phyloP scores from a whole-genome alignment of 2,797 vertebrate genomes.

The Denticeps clupeoides region DNA sequence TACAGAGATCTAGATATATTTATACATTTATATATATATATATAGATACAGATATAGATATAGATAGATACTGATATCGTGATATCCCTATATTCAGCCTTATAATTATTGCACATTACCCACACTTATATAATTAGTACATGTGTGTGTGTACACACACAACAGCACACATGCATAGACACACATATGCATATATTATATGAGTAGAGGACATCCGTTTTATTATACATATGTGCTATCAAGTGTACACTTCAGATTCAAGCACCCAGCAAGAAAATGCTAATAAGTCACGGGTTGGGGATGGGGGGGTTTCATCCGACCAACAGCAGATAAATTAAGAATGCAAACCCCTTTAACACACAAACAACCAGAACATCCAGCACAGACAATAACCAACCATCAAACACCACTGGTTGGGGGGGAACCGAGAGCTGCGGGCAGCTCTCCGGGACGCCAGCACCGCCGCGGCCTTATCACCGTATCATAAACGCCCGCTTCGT shows the following conservation, averaged over 20 bases:
- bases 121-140: no score
- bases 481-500: no score
- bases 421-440: neutral
- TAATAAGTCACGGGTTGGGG: slow-evolving; percentile 48
- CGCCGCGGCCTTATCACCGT: neutral
- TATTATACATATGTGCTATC: neutral
- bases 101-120: no score
- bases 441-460: neutral
- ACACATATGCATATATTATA: no score
- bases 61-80: no score
- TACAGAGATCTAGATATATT: neutral
- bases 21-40: no score
- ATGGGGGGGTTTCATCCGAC: slow-evolving; percentile 43
- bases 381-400: slow-evolving; percentile 49
- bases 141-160: no score
- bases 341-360: slow-evolving; percentile 42
- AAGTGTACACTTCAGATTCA: slow-evolving; percentile 19
- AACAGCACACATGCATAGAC: no score
- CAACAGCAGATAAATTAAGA: slow-evolving; percentile 51
- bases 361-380: slow-evolving; percentile 55
- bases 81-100: no score
- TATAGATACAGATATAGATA: no score
- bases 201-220: neutral
- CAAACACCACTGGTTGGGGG: slow-evolving; percentile 44
- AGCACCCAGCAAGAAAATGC: slow-evolving; percentile 46